A percentile compares a stretch with the other conserved stretches of the same genome.
phyloP scores from a whole-genome alignment of 2,113 vertebrate species.

The Motacilla alba region DNA sequence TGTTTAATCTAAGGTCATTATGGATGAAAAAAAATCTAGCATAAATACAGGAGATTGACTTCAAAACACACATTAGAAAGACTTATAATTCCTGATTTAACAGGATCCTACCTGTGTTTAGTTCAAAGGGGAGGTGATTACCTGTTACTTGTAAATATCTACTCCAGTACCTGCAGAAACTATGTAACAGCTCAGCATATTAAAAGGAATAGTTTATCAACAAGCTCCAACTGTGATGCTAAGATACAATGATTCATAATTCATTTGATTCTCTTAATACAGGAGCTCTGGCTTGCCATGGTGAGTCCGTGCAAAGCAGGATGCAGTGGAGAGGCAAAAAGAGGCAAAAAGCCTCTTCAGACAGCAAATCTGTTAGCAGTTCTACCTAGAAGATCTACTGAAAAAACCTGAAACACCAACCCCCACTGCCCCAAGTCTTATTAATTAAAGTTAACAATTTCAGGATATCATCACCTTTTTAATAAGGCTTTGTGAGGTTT shows the following conservation, averaged over 20 bases:
- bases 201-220: neutral
- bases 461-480: neutral
- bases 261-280: neutral
- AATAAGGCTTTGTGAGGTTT: neutral
- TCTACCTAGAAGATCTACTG: neutral
- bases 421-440: fast-evolving
- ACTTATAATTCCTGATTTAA: neutral
- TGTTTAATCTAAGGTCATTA: neutral
- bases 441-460: neutral
- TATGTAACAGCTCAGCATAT: neutral
- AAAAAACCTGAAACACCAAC: neutral
- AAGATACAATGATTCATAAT: neutral
- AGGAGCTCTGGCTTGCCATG: neutral
- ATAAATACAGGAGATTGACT: neutral
- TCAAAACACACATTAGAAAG: neutral
- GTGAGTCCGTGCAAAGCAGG: neutral
- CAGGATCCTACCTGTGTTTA: fast-evolving
- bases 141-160: neutral
- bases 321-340: neutral
- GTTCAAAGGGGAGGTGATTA: neutral
- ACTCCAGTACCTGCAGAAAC: neutral
- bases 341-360: neutral
- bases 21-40: neutral
- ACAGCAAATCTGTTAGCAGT: neutral
- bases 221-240: neutral